These are phyloP conservation scores for Rafetus swinhoei DNA, from an alignment of 2,113 vertebrate genomes.

Conservation along the genomic window DNA sequence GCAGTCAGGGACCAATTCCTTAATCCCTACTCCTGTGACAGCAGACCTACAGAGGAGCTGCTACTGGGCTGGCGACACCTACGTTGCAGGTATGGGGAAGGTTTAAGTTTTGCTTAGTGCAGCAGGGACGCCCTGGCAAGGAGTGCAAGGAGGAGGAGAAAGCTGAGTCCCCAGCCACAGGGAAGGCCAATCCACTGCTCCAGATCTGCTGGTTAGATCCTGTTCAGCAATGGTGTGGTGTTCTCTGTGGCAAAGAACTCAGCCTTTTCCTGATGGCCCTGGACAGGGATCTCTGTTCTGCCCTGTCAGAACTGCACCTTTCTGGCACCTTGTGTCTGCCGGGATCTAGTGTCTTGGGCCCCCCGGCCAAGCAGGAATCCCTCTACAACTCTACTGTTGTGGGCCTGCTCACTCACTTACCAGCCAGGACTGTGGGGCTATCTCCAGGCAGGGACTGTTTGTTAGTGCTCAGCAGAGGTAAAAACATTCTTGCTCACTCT, in stretches of 20 bases:
- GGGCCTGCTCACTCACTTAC: not conserved
- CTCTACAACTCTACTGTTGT: not conserved
- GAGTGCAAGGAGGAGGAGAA: not conserved
- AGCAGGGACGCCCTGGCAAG: not conserved
- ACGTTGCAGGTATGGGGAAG: not conserved
- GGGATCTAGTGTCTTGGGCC: not conserved
- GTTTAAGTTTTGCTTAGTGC: not conserved
- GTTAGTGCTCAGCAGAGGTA: not conserved
- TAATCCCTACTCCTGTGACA: not conserved
- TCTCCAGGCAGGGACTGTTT: not conserved
- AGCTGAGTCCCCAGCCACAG: too few relatives aligned
- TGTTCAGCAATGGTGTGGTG: too few relatives aligned
- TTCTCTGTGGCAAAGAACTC: too few relatives aligned
- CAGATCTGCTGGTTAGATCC: too few relatives aligned
- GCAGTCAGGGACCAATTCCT: not conserved
- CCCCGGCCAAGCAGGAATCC: not conserved
- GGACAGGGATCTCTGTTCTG: not conserved
- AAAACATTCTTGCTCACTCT: not conserved
- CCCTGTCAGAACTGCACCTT: not conserved
- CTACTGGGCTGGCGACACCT: too few relatives aligned
- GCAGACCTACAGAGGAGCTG: not conserved
- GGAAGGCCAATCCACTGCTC: not conserved
- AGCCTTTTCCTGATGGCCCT: too few relatives aligned
- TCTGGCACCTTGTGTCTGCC: not conserved
- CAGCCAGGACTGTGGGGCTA: not conserved